A percentile compares a stretch with the other conserved stretches of the same genome.
Conservation (phyloP, 2,113 vertebrate genomes). For the cattle (Bos taurus) region DNA sequence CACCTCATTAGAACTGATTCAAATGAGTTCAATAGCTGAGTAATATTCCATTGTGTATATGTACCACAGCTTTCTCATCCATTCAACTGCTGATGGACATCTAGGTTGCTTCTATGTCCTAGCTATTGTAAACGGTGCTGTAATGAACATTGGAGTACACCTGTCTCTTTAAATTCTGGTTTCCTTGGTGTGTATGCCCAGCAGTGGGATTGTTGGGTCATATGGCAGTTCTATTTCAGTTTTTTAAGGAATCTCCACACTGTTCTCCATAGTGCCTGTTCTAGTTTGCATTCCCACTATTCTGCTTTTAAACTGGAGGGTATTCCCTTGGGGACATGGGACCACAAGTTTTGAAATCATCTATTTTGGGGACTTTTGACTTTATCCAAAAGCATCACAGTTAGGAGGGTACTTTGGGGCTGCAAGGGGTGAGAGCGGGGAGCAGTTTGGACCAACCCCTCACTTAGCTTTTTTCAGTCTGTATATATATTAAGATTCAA, state of each 20-base stretch:
- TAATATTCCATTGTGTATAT: neutral
- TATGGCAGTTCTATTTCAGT: neutral
- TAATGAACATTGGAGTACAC: fast-evolving
- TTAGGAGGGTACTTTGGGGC: neutral
- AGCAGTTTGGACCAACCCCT: neutral
- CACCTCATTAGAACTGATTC: neutral
- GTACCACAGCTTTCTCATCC: neutral
- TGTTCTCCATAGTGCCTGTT: neutral
- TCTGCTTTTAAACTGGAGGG: neutral
- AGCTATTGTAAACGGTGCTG: neutral
- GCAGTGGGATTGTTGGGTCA: neutral
- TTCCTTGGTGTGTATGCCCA: neutral
- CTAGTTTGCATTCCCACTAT: neutral
- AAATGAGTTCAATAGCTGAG: neutral
- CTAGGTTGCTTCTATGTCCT: neutral
- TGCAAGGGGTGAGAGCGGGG: neutral
- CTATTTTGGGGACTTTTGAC: neutral
- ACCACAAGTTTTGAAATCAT: neutral
- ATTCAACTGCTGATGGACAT: neutral
- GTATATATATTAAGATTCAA: neutral
- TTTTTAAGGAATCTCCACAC: neutral
- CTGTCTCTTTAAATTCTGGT: neutral
- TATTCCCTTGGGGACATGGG: neutral
- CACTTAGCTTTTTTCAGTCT: neutral
- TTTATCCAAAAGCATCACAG: neutral